Evolutionary conservation across 2,888 invertebrate species (phyloP).

Genomic region (Agrochola lota): DNA sequence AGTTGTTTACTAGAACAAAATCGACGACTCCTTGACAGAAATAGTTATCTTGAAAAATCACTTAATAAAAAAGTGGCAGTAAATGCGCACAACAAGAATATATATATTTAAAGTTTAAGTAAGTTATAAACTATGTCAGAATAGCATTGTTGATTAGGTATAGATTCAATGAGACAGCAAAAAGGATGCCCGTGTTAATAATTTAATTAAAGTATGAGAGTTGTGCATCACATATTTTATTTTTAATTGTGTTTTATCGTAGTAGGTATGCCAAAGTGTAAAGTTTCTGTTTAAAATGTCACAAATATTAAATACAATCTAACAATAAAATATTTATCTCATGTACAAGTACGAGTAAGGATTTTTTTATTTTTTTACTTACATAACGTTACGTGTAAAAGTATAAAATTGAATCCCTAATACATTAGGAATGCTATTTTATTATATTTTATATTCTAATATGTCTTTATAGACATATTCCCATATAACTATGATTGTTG

Average conservation of each 20-base stretch:
- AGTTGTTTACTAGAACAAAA: slow-evolving; percentile 33
- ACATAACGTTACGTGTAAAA: no score
- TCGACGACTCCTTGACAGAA: slow-evolving; percentile 18
- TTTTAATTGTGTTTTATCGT: neutral
- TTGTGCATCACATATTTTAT: neutral
- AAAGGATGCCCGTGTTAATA: no score
- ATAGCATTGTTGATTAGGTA: neutral
- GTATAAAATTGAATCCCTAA: neutral
- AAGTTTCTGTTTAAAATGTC: neutral
- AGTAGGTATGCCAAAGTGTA: neutral
- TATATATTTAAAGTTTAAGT: neutral
- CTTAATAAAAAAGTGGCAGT: neutral
- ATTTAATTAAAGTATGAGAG: neutral
- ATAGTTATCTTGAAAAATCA: slow-evolving; percentile 15
- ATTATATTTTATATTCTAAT: no score
- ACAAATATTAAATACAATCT: no score
- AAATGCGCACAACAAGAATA: neutral
- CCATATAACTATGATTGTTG: neutral
- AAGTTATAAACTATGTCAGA: neutral
- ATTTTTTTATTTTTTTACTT: neutral
- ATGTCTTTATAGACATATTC: no score
- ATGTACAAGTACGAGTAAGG: no score
- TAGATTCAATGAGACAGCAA: neutral
- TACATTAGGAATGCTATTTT: no score
- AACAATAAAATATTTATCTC: no score